Base-by-base conservation (phyloP, 2,888 invertebrate genomes). In the Protula sp. region DNA sequence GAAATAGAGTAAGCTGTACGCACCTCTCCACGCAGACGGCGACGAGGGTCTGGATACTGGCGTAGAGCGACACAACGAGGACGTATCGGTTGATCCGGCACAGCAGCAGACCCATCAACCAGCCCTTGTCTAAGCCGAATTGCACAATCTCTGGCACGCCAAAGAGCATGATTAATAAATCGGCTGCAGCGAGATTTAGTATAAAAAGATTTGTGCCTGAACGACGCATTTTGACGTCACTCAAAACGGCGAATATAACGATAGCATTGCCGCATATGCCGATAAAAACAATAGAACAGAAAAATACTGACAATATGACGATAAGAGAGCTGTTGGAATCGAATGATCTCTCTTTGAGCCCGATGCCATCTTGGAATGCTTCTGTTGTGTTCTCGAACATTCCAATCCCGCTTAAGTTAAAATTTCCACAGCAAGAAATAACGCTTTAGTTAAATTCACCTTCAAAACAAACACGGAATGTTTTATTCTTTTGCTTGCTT, bases 21-120 rank as follows among this genome's bases (percentile, higher is more conserved):
- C 61, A 74, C 74, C 74, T 77, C 70, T 83, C 83, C 22, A 83
- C 71, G 61, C 82, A 82, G 24, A 83, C 77, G n/a, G 80, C 77
- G 29, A 82, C 69, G 47, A 82, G 76, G 0, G 82, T 82, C 55
- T 81, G 74, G 29, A 83, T 79, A 26, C 83, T 83, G 1, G 79
- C 75, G 69, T 82, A 83, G 29, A 83, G 73, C 29, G 81, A 79
- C 26, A 76, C 71, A 52, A 82, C 81, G 65, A 83, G 75, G 19
- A 80, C 66, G 66, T 79, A 65, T 22, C 63, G 50, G 38, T 64
- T 64, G 59, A 60, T 3, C 57, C 78, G 77, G 62, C 83, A 83
- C 58, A 79, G 57, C 2, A 70, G 51, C 52, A 68, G 54, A 19
- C 74, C 74, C 45, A 79, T 60, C 29, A 70, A 64, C 79, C 79